These are phyloP conservation scores for Apteryx owenii DNA, from an alignment of 2,113 vertebrate genomes.

Conservation along the genomic window DNA sequence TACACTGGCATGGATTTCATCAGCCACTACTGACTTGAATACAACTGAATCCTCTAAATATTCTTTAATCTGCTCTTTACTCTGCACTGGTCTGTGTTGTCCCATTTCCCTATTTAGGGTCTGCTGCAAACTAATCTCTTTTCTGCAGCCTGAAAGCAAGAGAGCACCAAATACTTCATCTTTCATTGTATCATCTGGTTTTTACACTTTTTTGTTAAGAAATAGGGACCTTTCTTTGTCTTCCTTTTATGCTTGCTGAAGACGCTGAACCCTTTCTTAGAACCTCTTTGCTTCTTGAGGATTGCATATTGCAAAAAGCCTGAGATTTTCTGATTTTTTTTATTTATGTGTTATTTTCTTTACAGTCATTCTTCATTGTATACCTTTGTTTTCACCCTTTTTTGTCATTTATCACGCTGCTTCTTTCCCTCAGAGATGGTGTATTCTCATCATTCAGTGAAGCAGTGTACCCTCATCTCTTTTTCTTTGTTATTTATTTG, in stretches of 20 bases:
- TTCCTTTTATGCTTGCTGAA: background rate
- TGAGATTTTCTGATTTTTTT: background rate
- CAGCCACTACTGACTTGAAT: slow-evolving; percentile 5
- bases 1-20: slow-evolving; percentile 10
- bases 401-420: background rate
- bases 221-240: background rate
- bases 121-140: slow-evolving; percentile 34
- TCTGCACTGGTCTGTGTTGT: slow-evolving; percentile 25
- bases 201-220: background rate
- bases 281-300: background rate
- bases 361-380: background rate
- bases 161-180: background rate
- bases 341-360: background rate
- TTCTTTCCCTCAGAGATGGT: background rate
- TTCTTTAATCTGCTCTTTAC: slow-evolving; percentile 10
- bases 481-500: background rate
- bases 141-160: slow-evolving; percentile 40
- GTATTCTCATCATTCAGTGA: background rate
- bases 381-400: background rate
- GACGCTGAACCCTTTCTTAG: background rate
- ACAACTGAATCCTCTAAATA: background rate
- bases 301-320: background rate
- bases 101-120: slow-evolving; percentile 31
- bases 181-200: background rate
- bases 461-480: background rate